Base-by-base conservation (phyloP, 2,888 invertebrate species). In the Callyntrura sp. region DNA sequence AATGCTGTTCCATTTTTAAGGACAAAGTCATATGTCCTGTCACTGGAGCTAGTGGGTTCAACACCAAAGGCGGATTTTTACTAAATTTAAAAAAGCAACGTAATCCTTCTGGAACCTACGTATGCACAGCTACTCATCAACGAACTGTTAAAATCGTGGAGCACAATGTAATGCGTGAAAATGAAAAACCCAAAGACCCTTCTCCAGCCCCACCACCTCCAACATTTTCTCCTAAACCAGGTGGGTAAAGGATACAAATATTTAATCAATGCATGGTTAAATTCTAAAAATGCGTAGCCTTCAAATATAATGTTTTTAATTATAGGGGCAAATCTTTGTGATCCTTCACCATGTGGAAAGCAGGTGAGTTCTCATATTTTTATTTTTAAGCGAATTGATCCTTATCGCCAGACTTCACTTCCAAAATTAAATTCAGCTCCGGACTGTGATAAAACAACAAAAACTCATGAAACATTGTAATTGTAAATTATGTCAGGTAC, bases 271-370 rank as follows among this genome's bases (percentile, higher is more conserved):
- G 57, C 68, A 73, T 8, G 0, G 45, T 12, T 65, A 60, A 6
- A 20, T 17, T 85, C 8, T 11, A 5, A 79, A 48, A 23, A 60
- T 35, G 23, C n/a, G 35, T 35, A 25, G 62, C 60, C 8, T 45
- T 25, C 23, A 28, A 9, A 51, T 45, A 70, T 73, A 35, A 70
- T 76, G 70, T 62, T 48, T 82, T 70, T 82, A 45, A 35, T 17
- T 79, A 65, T 65, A 91, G 91, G 87, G 6, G 85, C 81, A 55
- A 73, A 90, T 81, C 60, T 90, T 8, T 91, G 91, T 43, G 87
- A 86, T 14, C 91, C 91, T 84, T 91, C 91, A 0, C 91, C 91
- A 43, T 91, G 91, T 62, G 91, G 90, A 84, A 88, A 83, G 55
- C 85, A 89, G 83, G 91, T 89, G 73, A 70, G 2, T 4, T 35